Conservation (phyloP, 2,113 vertebrate species). For the Paraplagusia blochii region DNA sequence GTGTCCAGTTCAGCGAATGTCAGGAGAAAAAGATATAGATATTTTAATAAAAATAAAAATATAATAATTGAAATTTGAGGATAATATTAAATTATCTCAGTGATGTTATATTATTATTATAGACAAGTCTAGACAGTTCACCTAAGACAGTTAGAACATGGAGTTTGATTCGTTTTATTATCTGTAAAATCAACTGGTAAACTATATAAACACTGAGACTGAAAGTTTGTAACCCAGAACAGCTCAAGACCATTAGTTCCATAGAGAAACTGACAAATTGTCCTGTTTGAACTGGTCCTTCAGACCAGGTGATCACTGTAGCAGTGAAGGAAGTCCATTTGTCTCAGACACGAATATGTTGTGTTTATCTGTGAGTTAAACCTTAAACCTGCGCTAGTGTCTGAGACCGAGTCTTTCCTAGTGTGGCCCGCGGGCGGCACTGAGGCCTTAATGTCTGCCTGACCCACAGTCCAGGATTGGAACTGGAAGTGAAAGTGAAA, state of each 20-base stretch:
- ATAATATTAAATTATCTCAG: too few relatives aligned
- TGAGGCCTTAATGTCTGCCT: slow-evolving; percentile 66
- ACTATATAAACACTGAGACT: too few relatives aligned
- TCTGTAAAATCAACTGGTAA: too few relatives aligned
- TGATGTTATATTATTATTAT: too few relatives aligned
- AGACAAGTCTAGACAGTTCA: too few relatives aligned
- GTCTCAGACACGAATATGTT: slow-evolving; percentile 17
- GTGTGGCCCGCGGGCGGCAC: slow-evolving; percentile 58
- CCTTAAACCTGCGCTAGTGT: slow-evolving; percentile 8
- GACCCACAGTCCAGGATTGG: slow-evolving; percentile 33
- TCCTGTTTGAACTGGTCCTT: slow-evolving; percentile 20
- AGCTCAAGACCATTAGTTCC: too few relatives aligned
- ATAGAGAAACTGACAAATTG: neutral
- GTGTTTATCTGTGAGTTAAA: slow-evolving; percentile 6
- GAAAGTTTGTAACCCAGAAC: too few relatives aligned
- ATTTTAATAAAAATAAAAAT: too few relatives aligned
- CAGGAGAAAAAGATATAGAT: too few relatives aligned
- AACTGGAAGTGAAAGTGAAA: slow-evolving; percentile 34
- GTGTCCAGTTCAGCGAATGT: neutral
- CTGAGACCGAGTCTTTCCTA: slow-evolving; percentile 23
- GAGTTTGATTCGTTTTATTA: too few relatives aligned
- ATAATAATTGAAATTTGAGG: too few relatives aligned
- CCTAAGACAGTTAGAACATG: too few relatives aligned
- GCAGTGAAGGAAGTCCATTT: slow-evolving; percentile 5
- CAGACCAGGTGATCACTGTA: neutral